Evolutionary conservation across 2,113 vertebrate species (phyloP).

Genomic region (Nerophis lumbriciformis): DNA sequence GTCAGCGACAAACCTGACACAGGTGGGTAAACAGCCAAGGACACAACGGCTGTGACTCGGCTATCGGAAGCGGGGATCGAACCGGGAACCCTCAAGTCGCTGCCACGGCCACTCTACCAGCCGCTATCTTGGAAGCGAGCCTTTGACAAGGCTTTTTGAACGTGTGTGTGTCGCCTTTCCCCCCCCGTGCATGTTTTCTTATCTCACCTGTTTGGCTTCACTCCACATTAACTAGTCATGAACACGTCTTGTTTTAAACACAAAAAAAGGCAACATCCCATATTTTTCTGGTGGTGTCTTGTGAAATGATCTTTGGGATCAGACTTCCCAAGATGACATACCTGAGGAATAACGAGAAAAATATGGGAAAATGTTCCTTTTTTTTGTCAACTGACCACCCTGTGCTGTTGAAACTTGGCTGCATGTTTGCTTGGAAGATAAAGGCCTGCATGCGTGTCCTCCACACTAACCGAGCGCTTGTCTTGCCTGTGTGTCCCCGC

Average conservation of each 20-base stretch:
- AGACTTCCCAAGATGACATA: no score
- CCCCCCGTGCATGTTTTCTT: slow-evolving; percentile 30
- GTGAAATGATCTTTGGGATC: background rate
- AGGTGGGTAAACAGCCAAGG: no score
- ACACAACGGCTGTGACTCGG: no score
- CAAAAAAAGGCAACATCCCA: background rate
- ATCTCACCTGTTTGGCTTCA: background rate
- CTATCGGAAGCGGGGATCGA: no score
- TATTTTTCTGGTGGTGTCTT: background rate
- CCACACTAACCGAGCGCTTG: slow-evolving; percentile 60
- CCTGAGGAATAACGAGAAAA: background rate
- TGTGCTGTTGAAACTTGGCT: background rate
- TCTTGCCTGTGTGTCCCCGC: slow-evolving; percentile 78
- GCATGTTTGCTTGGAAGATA: slow-evolving; percentile 43
- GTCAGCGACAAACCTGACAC: no score
- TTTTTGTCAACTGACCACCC: background rate
- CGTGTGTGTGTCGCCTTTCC: background rate
- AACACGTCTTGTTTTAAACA: background rate
- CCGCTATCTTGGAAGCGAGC: no score
- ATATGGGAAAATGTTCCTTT: slow-evolving; percentile 1
- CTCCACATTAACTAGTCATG: no score
- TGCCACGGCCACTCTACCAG: no score
- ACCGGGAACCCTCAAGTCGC: no score
- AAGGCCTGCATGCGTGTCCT: slow-evolving; percentile 45
- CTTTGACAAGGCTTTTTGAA: background rate